Percentiles rank a stretch among this genome's conserved stretches.
Conservation (phyloP, 1,140 invertebrate genomes). For the Drosophila cardini region DNA sequence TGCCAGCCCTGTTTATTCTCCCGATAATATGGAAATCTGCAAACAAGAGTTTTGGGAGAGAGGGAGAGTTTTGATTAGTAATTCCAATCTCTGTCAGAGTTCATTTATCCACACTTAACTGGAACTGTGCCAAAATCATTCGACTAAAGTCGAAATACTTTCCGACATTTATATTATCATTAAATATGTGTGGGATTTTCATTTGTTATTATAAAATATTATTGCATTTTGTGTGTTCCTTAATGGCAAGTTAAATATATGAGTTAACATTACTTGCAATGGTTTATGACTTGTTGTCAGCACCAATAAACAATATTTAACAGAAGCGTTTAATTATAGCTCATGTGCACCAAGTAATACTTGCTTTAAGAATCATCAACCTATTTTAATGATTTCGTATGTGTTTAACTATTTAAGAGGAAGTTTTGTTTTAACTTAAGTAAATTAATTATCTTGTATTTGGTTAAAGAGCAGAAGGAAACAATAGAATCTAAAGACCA, state of each 20-base stretch:
- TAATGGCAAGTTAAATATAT: constrained; percentile 45
- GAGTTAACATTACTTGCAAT: constrained; percentile 11
- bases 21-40: constrained; percentile 90
- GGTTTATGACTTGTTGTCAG: constrained; percentile 9
- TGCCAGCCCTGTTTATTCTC: constrained; percentile 94
- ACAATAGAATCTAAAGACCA: too few relatives aligned
- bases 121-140: constrained; percentile 30
- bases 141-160: constrained; percentile 14
- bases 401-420: too few relatives aligned
- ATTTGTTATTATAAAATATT: constrained; percentile 32
- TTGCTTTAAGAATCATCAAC: too few relatives aligned
- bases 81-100: background rate
- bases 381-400: too few relatives aligned
- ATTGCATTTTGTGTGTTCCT: constrained; percentile 25
- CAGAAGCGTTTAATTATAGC: background rate
- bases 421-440: too few relatives aligned
- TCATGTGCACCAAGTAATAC: too few relatives aligned
- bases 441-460: too few relatives aligned
- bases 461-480: too few relatives aligned
- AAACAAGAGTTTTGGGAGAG: background rate
- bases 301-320: constrained; percentile 15
- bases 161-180: constrained; percentile 11
- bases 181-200: constrained; percentile 26
- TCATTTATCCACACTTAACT: constrained; percentile 26
- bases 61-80: background rate